Conservation (phyloP, 1,140 invertebrate genomes). For the Ridgeia piscesae region DNA sequence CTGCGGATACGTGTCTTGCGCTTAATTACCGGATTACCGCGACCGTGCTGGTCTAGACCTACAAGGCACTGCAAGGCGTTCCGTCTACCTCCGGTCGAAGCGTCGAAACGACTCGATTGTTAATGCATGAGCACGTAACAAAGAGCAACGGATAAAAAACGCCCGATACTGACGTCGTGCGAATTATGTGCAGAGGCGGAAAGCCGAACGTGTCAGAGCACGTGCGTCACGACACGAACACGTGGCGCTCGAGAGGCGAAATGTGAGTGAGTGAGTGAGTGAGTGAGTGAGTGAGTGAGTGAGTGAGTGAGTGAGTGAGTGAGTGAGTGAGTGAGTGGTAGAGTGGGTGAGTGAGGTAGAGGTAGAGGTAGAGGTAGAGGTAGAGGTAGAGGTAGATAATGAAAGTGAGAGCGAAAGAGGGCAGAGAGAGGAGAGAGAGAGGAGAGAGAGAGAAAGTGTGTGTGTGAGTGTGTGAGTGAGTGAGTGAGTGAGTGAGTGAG, state of each 20-base stretch:
- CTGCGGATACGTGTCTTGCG: background rate
- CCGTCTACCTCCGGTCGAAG: background rate
- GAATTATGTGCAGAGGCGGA: conserved; percentile 2
- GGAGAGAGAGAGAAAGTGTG: too few relatives aligned
- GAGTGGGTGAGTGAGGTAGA: too few relatives aligned
- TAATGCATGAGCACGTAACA: background rate
- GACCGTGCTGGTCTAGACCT: too few relatives aligned
- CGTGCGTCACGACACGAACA: background rate
- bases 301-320: too few relatives aligned
- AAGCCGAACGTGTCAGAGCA: background rate
- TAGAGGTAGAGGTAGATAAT: too few relatives aligned
- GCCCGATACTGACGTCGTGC: background rate
- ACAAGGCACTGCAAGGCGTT: background rate
- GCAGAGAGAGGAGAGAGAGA: too few relatives aligned
- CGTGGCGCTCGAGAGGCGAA: background rate
- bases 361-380: too few relatives aligned
- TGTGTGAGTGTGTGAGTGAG: too few relatives aligned
- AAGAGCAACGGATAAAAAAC: background rate
- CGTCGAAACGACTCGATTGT: background rate
- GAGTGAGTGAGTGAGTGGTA: too few relatives aligned
- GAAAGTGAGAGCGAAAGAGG: too few relatives aligned
- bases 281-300: too few relatives aligned
- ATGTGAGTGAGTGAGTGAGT: background rate
- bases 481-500: too few relatives aligned
- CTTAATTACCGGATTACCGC: background rate